Evolutionary conservation across 1,140 invertebrate species (phyloP), one percentile per base, ranked within the genome.

Genomic region (Drosophila pandora): DNA sequence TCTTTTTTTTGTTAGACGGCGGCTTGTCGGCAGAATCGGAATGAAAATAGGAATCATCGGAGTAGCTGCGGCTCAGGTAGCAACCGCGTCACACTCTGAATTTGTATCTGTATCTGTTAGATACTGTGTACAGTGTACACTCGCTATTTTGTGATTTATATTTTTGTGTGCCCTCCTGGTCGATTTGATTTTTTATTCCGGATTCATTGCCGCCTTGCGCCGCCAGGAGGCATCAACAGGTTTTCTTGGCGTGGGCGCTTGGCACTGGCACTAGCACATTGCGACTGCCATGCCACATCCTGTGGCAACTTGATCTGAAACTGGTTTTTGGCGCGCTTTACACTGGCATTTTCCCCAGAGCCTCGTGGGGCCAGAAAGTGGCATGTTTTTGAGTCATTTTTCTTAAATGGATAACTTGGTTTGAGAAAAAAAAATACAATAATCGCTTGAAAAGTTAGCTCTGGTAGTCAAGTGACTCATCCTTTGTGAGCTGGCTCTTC

Each of bases 241-340:
- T 76, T 76, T 69, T 68, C 28, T 21, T 58, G 45, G 73, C 73
- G 73, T 76, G 73, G 73, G 73, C 71, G 73, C 73, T 41, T 8
- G 25, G 17, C 30, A 13, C 37, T 39, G 49, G 49, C 55, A 13
- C 37, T 39, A 43, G 49, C 55, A 72, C 67, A 30, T 45, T 54
- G 54, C 62, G 57, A 41, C 54, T 57, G 49, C 39, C 17, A 17
- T 63, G 56, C 60, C 54, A 62, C 53, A 83, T 79, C 76, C 76
- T 77, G 75, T 71, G 75, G 59, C 50, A 68, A 54, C 41, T 43
- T 39, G 30, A 49, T 13, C 30, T 45, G 23, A 71, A 85, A 85
- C 81, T 70, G 69, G 81, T 85, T 85, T 85, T 85, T 84, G 73
- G 82, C 82, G 68, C 50, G 77, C 73, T 87, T 76, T 81, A 59